phyloP scores from a whole-genome alignment of 2,797 vertebrate species.

The Coccyzus lansbergi region DNA sequence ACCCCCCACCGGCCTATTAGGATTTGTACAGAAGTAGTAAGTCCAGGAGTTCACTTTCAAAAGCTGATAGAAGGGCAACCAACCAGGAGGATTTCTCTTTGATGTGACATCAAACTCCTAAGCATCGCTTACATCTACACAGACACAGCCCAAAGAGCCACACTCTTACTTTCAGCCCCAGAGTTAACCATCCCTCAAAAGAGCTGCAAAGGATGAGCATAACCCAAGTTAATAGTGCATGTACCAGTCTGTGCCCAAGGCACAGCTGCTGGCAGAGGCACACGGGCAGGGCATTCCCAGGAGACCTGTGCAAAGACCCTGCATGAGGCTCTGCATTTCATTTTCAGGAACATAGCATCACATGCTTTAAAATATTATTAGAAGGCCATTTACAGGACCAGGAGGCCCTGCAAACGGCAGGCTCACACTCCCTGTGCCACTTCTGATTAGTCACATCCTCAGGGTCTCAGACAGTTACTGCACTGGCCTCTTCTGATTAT shows the following conservation, averaged over 20 bases:
- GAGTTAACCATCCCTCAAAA: not conserved
- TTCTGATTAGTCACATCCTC: slow-evolving; percentile 27
- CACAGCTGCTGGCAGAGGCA: not conserved
- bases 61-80: not conserved
- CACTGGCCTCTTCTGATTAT: not conserved
- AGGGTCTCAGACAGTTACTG: not conserved
- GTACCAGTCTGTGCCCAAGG: not conserved
- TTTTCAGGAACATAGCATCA: not conserved
- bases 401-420: not conserved
- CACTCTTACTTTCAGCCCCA: not conserved
- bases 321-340: not conserved
- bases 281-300: not conserved
- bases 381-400: not conserved
- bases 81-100: not conserved
- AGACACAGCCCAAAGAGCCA: not conserved
- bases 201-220: not conserved
- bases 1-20: not conserved
- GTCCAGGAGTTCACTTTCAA: slow-evolving; percentile 28
- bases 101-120: slow-evolving; percentile 26
- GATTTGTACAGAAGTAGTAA: slow-evolving; percentile 1
- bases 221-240: not conserved
- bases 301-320: not conserved
- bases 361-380: not conserved
- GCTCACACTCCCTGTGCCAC: not conserved
- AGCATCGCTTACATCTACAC: not conserved